Base-by-base conservation (phyloP, 2,113 vertebrate species). In the Ammospiza nelsoni region DNA sequence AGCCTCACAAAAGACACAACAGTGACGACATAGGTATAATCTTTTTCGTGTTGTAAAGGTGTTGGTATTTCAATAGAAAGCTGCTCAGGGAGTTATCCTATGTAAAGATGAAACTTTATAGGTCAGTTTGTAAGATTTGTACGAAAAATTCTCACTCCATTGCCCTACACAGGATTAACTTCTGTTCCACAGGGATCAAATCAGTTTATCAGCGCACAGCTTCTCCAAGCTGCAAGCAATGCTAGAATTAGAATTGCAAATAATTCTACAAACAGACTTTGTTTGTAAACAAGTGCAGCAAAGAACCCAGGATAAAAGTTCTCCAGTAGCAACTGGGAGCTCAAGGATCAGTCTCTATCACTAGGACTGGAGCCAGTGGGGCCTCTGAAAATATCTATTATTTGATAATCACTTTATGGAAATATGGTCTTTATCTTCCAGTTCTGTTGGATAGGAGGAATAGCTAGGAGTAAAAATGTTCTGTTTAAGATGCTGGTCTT, bases 21-120 rank as follows among this genome's bases (percentile, higher is more conserved):
- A 27, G 13, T 0, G 1, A 83, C 37, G n/a, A 74, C 23, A 46
- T 3, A 16, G 23, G 33, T 35, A 25, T 0, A 0, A 54, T 37
- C 15, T 24, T 2, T 54, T 82, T 67, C 2, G 6, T 20, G 8
- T 35, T 29, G 7, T 44, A 57, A 87, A 65, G 25, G 8, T 55
- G 18, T 41, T 63, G 66, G 29, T 29, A 35, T 72, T 88, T 79
- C n/a, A 46, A 10, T 2, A 71, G 52, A 27, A 24, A 58, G 57
- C 25, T 66, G 44, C 41, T 76, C 25, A 72, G 48, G 23, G 17
- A 43, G 11, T 65, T 82, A n/a, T 24, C 23, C 25, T 29, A 15
- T 4, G 6, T 17, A 48, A 82, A 75, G 14, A 12, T 71, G 29
- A 35, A 28, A 44, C 52, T 69, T 61, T 63, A 17, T 39, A 37